These are phyloP conservation scores for Eupithecia insigniata DNA, from an alignment of 2,888 invertebrate species.

Conservation along the genomic window DNA sequence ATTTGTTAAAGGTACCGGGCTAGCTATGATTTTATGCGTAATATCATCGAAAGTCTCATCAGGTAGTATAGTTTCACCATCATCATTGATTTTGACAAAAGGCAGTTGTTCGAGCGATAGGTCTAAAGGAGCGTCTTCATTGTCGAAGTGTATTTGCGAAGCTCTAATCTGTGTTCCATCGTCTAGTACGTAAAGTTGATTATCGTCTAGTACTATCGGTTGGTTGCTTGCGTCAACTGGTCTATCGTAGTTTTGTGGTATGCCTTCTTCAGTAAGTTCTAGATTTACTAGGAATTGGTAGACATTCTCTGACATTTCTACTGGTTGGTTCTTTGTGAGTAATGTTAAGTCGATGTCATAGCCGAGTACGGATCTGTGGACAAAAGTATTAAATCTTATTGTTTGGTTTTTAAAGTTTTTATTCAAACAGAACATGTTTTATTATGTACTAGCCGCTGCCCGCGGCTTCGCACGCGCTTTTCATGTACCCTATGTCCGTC, in stretches of 20 bases:
- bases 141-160: conserved; percentile 79
- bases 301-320: conserved; percentile 70
- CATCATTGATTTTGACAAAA: conserved; percentile 65
- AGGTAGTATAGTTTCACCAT: conserved; percentile 48
- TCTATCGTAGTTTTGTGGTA: conserved; percentile 23
- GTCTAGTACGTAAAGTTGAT: conserved; percentile 71
- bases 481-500: too few species aligned
- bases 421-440: too few species aligned
- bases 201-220: conserved; percentile 47
- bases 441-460: too few species aligned
- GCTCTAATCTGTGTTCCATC: conserved; percentile 79
- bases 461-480: too few species aligned
- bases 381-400: too few species aligned
- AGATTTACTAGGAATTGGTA: conserved; percentile 71
- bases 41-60: conserved; percentile 50
- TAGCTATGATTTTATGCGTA: conserved; percentile 67
- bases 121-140: conserved; percentile 72
- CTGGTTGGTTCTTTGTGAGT: conserved; percentile 71
- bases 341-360: conserved; percentile 75
- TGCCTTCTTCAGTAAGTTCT: conserved; percentile 50
- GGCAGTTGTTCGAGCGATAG: conserved; percentile 72
- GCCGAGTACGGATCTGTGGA: conserved; percentile 67
- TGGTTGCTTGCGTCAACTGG: conserved; percentile 17
- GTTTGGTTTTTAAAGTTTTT: too few species aligned
- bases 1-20: conserved; percentile 63